Percentiles rank a stretch among this genome's conserved stretches.
phyloP scores from a whole-genome alignment of 1,140 invertebrate genomes.

The Portunus trituberculatus region DNA sequence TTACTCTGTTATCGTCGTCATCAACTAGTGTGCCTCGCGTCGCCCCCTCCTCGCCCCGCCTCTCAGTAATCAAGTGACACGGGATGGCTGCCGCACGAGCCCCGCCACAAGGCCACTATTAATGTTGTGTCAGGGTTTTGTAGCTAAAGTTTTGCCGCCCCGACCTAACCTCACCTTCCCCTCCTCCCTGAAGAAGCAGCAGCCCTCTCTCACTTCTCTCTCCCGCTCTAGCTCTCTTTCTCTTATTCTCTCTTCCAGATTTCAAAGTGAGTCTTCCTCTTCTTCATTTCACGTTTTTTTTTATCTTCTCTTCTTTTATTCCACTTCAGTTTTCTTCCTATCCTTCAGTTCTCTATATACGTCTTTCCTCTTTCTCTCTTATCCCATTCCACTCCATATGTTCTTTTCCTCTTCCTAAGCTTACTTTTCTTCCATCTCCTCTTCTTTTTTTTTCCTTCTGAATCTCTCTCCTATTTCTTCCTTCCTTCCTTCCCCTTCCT shows the following conservation, averaged over 20 bases:
- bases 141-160: conserved; percentile 46
- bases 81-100: neutral
- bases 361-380: too few relatives aligned
- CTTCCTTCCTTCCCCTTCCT: neutral
- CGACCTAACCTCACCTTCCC: too few relatives aligned
- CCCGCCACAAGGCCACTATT: conserved; percentile 28
- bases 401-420: neutral
- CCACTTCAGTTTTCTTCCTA: too few relatives aligned
- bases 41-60: neutral
- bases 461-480: neutral
- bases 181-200: too few relatives aligned
- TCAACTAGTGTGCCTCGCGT: neutral
- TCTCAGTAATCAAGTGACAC: conserved; percentile 37
- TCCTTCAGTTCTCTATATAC: too few relatives aligned
- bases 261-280: too few relatives aligned
- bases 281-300: too few relatives aligned
- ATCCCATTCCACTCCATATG: neutral
- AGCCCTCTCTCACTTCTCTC: too few relatives aligned
- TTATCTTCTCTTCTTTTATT: too few relatives aligned
- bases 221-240: too few relatives aligned
- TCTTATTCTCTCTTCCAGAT: too few relatives aligned
- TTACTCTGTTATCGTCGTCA: conserved; percentile 7
- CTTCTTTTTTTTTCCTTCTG: neutral
- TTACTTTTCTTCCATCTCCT: neutral
- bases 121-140: conserved; percentile 56